Evolutionary conservation across 2,797 vertebrate genomes (phyloP).

Genomic region (Peromyscus melanophrys): DNA sequence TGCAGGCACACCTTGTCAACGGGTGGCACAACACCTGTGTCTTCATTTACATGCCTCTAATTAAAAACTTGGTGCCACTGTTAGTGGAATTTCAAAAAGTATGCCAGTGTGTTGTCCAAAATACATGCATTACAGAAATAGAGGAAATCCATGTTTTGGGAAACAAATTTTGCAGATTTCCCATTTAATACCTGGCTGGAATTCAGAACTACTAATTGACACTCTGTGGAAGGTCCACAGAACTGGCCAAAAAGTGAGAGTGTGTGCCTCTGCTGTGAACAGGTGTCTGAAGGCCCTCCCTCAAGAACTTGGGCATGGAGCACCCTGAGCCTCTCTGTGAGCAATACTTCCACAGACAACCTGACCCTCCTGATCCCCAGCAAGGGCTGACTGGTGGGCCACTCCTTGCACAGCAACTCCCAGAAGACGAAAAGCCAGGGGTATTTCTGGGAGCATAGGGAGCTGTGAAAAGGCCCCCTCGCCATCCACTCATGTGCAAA

Average conservation of each 20-base stretch:
- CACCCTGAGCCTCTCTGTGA: not conserved
- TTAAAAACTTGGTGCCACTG: not conserved
- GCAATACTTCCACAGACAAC: not conserved
- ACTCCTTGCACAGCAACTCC: not conserved
- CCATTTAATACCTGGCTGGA: not conserved
- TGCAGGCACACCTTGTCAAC: not conserved
- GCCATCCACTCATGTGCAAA: not conserved
- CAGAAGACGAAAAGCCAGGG: not conserved
- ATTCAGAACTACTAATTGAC: not conserved
- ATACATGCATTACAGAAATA: not conserved
- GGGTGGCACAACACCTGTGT: not conserved
- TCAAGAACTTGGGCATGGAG: not conserved
- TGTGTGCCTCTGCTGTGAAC: not conserved
- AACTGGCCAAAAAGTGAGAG: not conserved
- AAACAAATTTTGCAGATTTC: not conserved
- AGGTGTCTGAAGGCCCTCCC: not conserved
- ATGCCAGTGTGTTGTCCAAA: not conserved
- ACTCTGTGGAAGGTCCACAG: not conserved
- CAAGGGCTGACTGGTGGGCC: not conserved
- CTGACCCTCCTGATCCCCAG: not conserved
- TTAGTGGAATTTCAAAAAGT: not conserved
- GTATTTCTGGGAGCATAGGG: not conserved
- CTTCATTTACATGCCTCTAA: not conserved
- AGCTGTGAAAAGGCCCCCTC: slow-evolving; percentile 3
- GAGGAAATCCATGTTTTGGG: not conserved